Evolutionary conservation across 2,113 vertebrate species (phyloP).

Genomic region (Pan paniscus): DNA sequence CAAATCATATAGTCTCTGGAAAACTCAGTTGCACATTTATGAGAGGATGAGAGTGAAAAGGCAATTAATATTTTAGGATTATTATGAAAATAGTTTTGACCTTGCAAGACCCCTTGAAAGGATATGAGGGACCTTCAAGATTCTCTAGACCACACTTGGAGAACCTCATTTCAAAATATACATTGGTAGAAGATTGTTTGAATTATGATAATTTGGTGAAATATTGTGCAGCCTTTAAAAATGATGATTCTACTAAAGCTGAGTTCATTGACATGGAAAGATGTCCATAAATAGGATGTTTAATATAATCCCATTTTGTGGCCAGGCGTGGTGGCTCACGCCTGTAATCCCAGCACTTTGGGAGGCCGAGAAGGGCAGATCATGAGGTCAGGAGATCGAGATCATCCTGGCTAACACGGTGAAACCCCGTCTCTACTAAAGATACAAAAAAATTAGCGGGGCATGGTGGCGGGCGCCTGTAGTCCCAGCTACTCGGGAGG

Average conservation of each 20-base stretch:
- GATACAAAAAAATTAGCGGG: too few species aligned
- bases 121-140: not conserved
- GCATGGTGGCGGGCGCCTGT: too few species aligned
- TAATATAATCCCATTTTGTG: not conserved
- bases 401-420: too few species aligned
- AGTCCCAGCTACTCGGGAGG: too few species aligned
- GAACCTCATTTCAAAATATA: not conserved
- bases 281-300: not conserved
- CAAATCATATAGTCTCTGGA: not conserved
- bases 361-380: too few species aligned
- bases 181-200: not conserved
- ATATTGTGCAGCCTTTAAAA: conserved; percentile 6
- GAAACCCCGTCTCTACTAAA: too few species aligned
- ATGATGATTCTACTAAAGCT: not conserved
- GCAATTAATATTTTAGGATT: not conserved
- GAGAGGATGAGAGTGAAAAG: not conserved
- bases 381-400: too few species aligned
- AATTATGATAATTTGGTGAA: not conserved
- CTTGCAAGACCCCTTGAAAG: not conserved
- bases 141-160: not conserved
- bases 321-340: too few species aligned
- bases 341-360: too few species aligned
- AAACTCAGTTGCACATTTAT: not conserved
- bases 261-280: conserved; percentile 14
- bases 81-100: not conserved